Conservation (phyloP, 2,888 invertebrate species). For the Cheilosia scutellata region DNA sequence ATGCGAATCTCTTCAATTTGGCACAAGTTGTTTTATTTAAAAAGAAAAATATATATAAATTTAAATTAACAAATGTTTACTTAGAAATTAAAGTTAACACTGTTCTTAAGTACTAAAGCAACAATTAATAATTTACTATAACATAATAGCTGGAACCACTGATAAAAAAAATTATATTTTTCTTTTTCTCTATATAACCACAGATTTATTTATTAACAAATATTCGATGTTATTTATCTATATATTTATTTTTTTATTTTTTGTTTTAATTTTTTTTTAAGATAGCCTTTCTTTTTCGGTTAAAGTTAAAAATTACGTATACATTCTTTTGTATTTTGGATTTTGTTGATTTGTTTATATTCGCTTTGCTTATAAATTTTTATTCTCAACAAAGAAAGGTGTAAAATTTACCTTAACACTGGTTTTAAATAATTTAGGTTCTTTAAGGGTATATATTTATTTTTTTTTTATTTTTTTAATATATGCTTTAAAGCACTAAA, state of each 20-base stretch:
- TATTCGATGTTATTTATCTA: conserved; percentile 61
- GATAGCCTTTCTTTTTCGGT: conserved; percentile 8
- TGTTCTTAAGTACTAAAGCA: conserved; percentile 3
- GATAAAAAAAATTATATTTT: conserved; percentile 8
- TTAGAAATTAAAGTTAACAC: neutral
- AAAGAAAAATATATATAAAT: neutral
- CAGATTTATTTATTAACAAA: conserved; percentile 43
- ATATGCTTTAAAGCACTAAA: conserved; percentile 22
- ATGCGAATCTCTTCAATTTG: conserved; percentile 15
- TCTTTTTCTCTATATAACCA: conserved; percentile 30
- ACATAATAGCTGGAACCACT: conserved; percentile 14
- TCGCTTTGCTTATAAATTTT: conserved; percentile 2
- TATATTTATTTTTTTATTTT: neutral
- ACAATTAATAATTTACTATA: conserved; percentile 16
- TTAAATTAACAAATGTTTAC: neutral
- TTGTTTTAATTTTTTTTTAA: neutral
- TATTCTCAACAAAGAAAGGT: conserved; percentile 25
- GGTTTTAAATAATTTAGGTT: conserved; percentile 4
- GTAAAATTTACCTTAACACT: conserved; percentile 32
- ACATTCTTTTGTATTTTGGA: conserved; percentile 51
- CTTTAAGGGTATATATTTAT: conserved; percentile 5
- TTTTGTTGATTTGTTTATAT: conserved; percentile 24
- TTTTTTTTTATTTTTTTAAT: neutral
- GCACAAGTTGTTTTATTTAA: conserved; percentile 40
- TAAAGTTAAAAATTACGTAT: conserved; percentile 70